Evolutionary conservation across 2,113 vertebrate species (phyloP).

Genomic region (Cyanoramphus novaezelandiae): DNA sequence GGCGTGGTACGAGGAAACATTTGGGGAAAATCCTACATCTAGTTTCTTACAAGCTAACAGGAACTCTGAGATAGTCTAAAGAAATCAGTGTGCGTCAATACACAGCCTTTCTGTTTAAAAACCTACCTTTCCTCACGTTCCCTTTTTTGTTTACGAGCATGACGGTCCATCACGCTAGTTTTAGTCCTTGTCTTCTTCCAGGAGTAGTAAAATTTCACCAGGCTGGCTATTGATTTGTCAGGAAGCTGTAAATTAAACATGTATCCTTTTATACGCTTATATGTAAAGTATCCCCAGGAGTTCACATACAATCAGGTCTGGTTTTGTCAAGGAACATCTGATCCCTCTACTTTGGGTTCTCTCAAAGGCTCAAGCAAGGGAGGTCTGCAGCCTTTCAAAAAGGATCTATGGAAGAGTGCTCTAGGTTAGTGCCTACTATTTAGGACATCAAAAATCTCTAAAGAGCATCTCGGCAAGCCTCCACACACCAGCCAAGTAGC

Average conservation of each 20-base stretch:
- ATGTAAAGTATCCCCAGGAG: background rate
- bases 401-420: background rate
- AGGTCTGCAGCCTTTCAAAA: background rate
- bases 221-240: constrained; percentile 93
- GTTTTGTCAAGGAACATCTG: background rate
- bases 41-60: background rate
- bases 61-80: background rate
- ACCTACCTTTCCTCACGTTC: constrained; percentile 90
- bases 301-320: background rate
- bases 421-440: background rate
- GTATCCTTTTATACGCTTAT: constrained; percentile 43
- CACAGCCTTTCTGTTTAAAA: background rate
- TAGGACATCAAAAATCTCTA: background rate
- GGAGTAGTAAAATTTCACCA: constrained; percentile 97
- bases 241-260: constrained; percentile 84
- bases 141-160: constrained; percentile 91
- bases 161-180: constrained; percentile 96
- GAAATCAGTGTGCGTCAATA: background rate
- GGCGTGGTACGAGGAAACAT: constrained; percentile 20
- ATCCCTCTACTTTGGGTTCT: background rate
- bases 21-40: constrained; percentile 18
- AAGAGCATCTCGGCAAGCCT: background rate
- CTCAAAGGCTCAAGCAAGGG: background rate
- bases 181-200: constrained; percentile 98
- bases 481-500: background rate